phyloP scores from a whole-genome alignment of 92 coral and sea anemone species.

The Phenganax stokvisi region DNA sequence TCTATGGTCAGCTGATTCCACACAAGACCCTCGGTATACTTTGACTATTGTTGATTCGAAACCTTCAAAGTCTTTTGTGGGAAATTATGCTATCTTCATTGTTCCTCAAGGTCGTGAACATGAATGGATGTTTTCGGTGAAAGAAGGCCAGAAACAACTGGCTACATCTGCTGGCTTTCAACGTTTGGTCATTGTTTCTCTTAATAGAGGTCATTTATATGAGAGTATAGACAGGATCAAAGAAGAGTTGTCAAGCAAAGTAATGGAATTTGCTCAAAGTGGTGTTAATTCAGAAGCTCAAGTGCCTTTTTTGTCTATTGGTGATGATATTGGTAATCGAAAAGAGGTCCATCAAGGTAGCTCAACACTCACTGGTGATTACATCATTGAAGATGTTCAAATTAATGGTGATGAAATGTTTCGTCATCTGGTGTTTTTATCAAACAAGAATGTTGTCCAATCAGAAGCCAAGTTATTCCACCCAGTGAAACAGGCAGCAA shows the following conservation, averaged over 20 bases:
- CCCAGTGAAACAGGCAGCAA: slow-evolving; percentile 1
- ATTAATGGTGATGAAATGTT: slow-evolving; percentile 59
- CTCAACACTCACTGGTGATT: slow-evolving; percentile 62
- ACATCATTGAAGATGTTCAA: slow-evolving; percentile 75
- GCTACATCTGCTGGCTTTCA: slow-evolving; percentile 65
- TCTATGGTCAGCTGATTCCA: slow-evolving; percentile 53
- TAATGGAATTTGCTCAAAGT: slow-evolving; percentile 82
- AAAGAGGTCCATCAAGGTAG: slow-evolving; percentile 60
- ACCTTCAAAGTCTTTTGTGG: slow-evolving; percentile 52
- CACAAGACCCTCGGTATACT: slow-evolving; percentile 62
- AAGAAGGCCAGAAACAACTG: slow-evolving; percentile 66
- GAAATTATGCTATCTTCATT: slow-evolving; percentile 85
- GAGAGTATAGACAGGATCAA: slow-evolving; percentile 62
- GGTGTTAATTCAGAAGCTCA: slow-evolving; percentile 58
- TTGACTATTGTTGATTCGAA: slow-evolving; percentile 58
- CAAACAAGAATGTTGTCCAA: slow-evolving; percentile 62
- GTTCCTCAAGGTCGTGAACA: slow-evolving; percentile 97
- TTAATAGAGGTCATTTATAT: slow-evolving; percentile 71
- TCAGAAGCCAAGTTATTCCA: slow-evolving; percentile 70
- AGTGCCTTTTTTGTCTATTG: slow-evolving; percentile 78
- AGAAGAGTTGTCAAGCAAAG: slow-evolving; percentile 77
- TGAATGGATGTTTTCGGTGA: slow-evolving; percentile 69
- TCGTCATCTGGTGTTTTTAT: slow-evolving; percentile 79
- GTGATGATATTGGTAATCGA: slow-evolving; percentile 88
- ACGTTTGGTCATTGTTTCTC: slow-evolving; percentile 71